phyloP scores from a whole-genome alignment of 2,113 vertebrate genomes.

The mouse (Mus musculus) region GRCm39 chr17:63704001-63704500 shows the following conservation, averaged over 20 bases:
- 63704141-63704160: not conserved
- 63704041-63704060: not conserved
- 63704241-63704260: not conserved
- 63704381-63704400: not conserved
- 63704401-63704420: no score
- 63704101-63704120: not conserved
- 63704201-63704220: not conserved
- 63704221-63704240: not conserved
- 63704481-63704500: not conserved
- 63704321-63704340: not conserved
- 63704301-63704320: not conserved
- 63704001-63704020: not conserved
- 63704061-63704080: conserved; percentile 11
- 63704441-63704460: no score
- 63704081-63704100: conserved; percentile 33
- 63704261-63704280: not conserved
- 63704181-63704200: not conserved
- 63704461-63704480: not conserved
- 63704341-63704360: not conserved
- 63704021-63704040: not conserved
- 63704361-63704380: not conserved
- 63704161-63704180: not conserved
- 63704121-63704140: not conserved
- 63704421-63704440: no score
- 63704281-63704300: accelerated